Percentiles rank a stretch among this genome's conserved stretches.
Conservation (phyloP, 2,797 vertebrate species). For the Buceros bicornis region DNA sequence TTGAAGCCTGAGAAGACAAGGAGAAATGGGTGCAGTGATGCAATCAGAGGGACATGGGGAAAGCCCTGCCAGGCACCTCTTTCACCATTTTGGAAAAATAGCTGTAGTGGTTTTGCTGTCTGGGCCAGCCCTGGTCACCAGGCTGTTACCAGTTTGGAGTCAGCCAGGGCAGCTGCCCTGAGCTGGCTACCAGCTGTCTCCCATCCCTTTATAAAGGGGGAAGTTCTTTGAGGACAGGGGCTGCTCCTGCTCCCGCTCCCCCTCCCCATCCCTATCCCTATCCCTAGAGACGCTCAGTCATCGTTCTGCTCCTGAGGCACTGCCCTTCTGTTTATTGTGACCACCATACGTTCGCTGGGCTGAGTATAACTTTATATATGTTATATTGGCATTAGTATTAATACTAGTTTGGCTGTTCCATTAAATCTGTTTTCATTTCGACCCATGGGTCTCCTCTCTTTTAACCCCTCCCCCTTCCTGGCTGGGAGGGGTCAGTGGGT, state of each 20-base stretch:
- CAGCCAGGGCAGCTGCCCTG: neutral
- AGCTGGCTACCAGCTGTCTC: neutral
- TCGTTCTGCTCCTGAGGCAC: neutral
- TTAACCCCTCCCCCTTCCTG: neutral
- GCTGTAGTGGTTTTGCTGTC: neutral
- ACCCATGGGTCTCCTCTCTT: neutral
- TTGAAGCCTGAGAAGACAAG: neutral
- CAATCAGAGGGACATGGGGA: rapidly evolving
- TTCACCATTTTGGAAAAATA: neutral
- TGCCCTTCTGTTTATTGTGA: neutral
- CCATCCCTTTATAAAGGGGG: neutral
- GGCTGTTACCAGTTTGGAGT: neutral
- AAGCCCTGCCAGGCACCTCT: neutral
- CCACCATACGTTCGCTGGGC: neutral
- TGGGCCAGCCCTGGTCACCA: neutral
- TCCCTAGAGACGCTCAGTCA: neutral
- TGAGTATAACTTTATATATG: neutral
- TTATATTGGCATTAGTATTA: neutral
- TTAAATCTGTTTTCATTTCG: neutral
- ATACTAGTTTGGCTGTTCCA: neutral
- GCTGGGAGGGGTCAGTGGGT: neutral
- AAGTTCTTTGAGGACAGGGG: neutral
- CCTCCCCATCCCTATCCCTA: no score
- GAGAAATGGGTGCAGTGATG: neutral
- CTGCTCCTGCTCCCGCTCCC: neutral